Evolutionary conservation across 2,797 vertebrate genomes (phyloP).

Genomic region (Rhabdophis nuchalis): DNA sequence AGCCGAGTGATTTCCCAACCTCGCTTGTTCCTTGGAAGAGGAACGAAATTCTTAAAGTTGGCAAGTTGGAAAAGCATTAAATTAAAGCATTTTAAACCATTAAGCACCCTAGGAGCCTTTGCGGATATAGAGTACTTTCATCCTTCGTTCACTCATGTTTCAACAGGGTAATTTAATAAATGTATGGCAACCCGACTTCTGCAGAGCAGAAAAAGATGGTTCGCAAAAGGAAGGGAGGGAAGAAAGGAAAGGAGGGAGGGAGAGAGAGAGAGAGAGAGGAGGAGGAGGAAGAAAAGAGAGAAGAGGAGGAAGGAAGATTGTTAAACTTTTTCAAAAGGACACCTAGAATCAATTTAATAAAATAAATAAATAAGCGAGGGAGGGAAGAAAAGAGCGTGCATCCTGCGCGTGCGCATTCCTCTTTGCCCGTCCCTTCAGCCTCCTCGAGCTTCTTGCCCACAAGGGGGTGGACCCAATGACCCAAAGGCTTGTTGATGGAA

Average conservation of each 20-base stretch:
- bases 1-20: neutral
- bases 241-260: too few species aligned
- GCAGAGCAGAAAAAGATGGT: neutral
- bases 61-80: neutral
- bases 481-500: neutral
- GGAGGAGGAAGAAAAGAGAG: too few species aligned
- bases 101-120: neutral
- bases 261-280: too few species aligned
- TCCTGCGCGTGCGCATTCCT: neutral
- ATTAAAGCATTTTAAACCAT: too few species aligned
- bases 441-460: slow-evolving; percentile 37
- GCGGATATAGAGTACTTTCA: neutral
- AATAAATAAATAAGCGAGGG: too few species aligned
- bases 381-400: rapidly evolving
- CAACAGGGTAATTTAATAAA: too few species aligned
- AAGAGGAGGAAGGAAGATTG: neutral
- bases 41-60: too few species aligned
- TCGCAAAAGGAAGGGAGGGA: too few species aligned
- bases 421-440: neutral
- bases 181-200: neutral
- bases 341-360: rapidly evolving
- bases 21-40: neutral
- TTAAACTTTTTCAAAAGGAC: neutral
- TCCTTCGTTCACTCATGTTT: too few species aligned
- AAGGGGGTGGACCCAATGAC: slow-evolving; percentile 24